phyloP scores from a whole-genome alignment of 2,888 invertebrate species.

The Octodonta nipae region DNA sequence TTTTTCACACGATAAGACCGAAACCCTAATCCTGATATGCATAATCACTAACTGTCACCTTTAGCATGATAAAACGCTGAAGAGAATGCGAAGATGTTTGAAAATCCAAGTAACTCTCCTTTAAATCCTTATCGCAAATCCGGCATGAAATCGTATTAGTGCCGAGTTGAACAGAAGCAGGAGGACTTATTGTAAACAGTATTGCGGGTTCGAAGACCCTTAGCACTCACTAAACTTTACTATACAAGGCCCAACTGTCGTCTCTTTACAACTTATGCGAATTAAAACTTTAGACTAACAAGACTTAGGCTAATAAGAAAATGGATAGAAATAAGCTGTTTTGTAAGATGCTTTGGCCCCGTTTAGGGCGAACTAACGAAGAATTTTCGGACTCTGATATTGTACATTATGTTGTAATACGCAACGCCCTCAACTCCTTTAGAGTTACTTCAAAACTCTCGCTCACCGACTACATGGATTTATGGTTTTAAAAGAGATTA shows the following conservation, averaged over 20 bases:
- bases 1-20: no score
- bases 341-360: constrained; percentile 34
- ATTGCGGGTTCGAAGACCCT: constrained; percentile 37
- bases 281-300: constrained; percentile 52
- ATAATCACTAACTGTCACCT: not conserved
- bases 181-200: constrained; percentile 37
- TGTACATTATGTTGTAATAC: constrained; percentile 14
- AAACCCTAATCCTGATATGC: no score
- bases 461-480: no score
- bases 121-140: constrained; percentile 51
- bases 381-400: no score
- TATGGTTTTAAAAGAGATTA: no score
- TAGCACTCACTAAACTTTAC: constrained; percentile 34
- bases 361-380: constrained; percentile 19
- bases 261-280: constrained; percentile 42
- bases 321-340: constrained; percentile 38
- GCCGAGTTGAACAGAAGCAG: constrained; percentile 32
- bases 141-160: constrained; percentile 55
- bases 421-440: no score
- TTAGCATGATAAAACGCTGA: no score
- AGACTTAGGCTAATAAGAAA: constrained; percentile 42
- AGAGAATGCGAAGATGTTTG: constrained; percentile 5
- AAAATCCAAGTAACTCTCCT: constrained; percentile 32
- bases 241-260: constrained; percentile 30
- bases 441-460: no score